Conservation (phyloP, 2,888 invertebrate genomes). For the Romanomermis culicivorax region DNA sequence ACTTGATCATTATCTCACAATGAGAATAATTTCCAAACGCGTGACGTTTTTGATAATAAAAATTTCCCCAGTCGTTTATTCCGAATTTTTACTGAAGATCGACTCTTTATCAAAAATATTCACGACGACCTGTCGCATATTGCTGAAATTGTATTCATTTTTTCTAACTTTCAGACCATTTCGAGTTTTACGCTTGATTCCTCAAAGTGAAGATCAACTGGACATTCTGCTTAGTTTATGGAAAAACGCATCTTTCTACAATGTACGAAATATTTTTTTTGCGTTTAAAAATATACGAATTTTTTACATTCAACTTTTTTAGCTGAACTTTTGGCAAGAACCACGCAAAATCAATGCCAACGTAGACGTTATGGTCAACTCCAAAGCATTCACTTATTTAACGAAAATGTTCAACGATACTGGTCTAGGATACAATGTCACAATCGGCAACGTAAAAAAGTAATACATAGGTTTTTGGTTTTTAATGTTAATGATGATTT, state of each 20-base stretch:
- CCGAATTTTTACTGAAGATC: too few relatives aligned
- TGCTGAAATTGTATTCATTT: too few relatives aligned
- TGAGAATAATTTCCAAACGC: too few relatives aligned
- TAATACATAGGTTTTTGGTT: constrained; percentile 10
- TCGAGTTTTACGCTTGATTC: not conserved
- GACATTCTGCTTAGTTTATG: not conserved
- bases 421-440: constrained; percentile 21
- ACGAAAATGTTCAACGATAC: constrained; percentile 18
- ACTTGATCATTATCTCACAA: too few relatives aligned
- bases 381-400: constrained; percentile 17
- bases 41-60: too few relatives aligned
- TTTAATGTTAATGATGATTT: too few relatives aligned
- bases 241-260: not conserved
- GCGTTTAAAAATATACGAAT: not conserved
- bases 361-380: constrained; percentile 25
- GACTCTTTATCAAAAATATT: too few relatives aligned
- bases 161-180: constrained; percentile 3
- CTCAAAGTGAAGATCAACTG: not conserved
- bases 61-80: too few relatives aligned
- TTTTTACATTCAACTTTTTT: not conserved
- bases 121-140: too few relatives aligned
- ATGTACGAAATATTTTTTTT: not conserved
- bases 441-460: constrained; percentile 24
- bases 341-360: constrained; percentile 20
- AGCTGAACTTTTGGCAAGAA: constrained; percentile 18